Base-by-base conservation (phyloP, 2,797 vertebrate species). In the Ctenopoma multispine region DNA sequence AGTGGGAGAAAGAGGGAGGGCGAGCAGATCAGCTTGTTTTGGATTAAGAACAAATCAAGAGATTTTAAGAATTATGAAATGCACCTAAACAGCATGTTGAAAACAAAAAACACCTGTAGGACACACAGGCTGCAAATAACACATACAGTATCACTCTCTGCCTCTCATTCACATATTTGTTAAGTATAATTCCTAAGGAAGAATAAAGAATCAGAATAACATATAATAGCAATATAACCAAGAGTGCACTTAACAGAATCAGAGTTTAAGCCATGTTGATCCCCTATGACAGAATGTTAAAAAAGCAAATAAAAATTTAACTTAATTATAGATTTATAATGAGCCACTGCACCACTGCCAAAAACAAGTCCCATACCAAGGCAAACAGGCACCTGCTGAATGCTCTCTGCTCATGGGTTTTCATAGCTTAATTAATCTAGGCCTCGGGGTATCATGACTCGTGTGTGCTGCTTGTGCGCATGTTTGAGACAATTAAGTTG, bases 351-450 rank as follows among this genome's bases (percentile, higher is more conserved):
- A 91, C 90, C 87, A 90, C 83, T 90, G 92, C 91, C 90, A 90
- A 91, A 89, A 90, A 92, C 90, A 88, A 91, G 91, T 94, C 92
- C 91, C 91, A 91, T 79, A 92, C 90, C 90, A 89, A 89, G 84
- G 86, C 90, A 92, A 93, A 94, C 89, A 93, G 90, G 85, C 92
- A 94, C 93, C 93, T 93, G 94, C 92, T 91, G 92, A 93, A 93
- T 86, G 88, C 87, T 90, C 87, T 75, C 88, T 79, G 90, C 92
- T 94, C 92, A 70, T 90, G 92, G 91, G 93, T 89, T 92, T 94
- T 93, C 89, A 94, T 83, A 86, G 91, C 91, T 93, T 94, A 95
- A 95, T 95, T 95, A 95, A 94, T 93, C 90, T 83, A 92, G 91
- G 92, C 93, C 94, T 94, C 91, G 81, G 93, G 93, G 94, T 93